Conservation (phyloP, 2,113 vertebrate genomes). For the Cercocebus atys region DNA sequence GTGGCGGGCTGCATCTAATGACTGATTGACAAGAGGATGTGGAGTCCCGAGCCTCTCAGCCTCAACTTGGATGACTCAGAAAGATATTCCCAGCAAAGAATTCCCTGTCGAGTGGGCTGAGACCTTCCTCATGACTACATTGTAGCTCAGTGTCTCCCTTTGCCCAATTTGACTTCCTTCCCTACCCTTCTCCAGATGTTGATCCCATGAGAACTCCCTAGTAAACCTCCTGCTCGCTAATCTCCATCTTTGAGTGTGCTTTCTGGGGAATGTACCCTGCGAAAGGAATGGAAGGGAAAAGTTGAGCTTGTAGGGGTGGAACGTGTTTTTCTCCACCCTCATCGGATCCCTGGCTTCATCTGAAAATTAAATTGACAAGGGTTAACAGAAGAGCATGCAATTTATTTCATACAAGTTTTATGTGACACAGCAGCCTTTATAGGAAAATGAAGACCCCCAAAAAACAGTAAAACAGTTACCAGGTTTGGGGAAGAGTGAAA, state of each 20-base stretch:
- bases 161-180: background rate
- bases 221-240: background rate
- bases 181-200: background rate
- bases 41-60: background rate
- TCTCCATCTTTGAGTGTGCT: background rate
- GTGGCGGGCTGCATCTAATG: background rate
- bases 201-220: too few species aligned
- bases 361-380: background rate
- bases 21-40: background rate
- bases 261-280: background rate
- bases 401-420: background rate
- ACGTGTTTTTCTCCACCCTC: background rate
- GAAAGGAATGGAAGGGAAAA: background rate
- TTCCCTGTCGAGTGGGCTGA: background rate
- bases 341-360: background rate
- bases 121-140: background rate
- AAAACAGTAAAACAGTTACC: background rate
- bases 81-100: too few species aligned
- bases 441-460: background rate
- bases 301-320: background rate
- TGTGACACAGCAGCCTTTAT: background rate
- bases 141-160: background rate
- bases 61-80: background rate
- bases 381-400: background rate
- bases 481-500: background rate